Evolutionary conservation across 2,113 vertebrate genomes (phyloP).

Genomic region (Rhineura floridana): DNA sequence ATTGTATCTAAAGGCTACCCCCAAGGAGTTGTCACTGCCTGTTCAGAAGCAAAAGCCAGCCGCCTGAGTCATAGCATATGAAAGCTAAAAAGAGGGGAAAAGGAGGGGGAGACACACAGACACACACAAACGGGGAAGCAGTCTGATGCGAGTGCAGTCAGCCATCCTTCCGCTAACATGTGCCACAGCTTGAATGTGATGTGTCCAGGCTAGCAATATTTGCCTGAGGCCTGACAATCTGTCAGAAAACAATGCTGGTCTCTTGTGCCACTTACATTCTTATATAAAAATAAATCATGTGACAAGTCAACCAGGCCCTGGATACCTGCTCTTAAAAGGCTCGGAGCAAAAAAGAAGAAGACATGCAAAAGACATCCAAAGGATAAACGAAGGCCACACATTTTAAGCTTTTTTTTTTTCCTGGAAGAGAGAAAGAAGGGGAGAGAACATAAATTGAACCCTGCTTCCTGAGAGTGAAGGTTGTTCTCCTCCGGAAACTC

Average conservation of each 20-base stretch:
- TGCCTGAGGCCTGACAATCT: constrained; percentile 61
- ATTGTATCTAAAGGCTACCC: constrained; percentile 42
- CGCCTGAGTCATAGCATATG: constrained; percentile 42
- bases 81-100: constrained; percentile 35
- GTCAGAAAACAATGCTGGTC: constrained; percentile 51
- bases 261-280: constrained; percentile 40
- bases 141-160: constrained; percentile 40
- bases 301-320: constrained; percentile 1
- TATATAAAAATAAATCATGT: constrained; percentile 51
- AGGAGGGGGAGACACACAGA: background rate
- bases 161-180: constrained; percentile 49
- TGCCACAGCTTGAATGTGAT: constrained; percentile 37
- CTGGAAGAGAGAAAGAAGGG: background rate
- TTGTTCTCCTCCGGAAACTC: too few relatives aligned
- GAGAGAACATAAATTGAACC: background rate
- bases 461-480: too few relatives aligned
- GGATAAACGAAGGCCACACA: background rate
- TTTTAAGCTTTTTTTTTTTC: background rate
- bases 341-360: background rate
- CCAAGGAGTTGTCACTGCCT: constrained; percentile 57
- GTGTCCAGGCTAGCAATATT: constrained; percentile 32
- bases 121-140: background rate
- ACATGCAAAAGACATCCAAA: background rate
- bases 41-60: constrained; percentile 46
- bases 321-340: constrained; percentile 36